Base-by-base conservation (phyloP, 2,797 vertebrate genomes). In the Acanthurus leucopareius region DNA sequence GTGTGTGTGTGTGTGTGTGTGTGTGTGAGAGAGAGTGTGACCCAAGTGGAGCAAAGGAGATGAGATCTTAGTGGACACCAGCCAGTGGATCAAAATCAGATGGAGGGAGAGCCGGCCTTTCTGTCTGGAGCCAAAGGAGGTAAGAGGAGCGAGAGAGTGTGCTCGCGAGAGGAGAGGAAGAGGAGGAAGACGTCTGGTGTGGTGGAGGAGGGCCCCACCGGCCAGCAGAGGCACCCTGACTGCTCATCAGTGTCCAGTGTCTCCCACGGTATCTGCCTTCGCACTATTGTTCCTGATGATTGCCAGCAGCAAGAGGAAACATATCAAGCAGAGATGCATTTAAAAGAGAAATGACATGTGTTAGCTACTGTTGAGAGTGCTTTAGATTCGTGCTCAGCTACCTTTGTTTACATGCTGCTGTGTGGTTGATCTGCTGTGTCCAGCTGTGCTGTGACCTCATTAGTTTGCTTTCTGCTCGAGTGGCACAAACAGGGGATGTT, bases 401-500 rank as follows among this genome's bases (percentile, higher is more conserved):
- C 20, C 61, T 62, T 86, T 89, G 86, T 90, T 85, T 83, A 87
- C 67, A 35, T 10, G 66, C 67, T 70, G 75, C 77, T 69, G 59
- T 61, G 40, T 47, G 70, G 74, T 38, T 69, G 72, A 85, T 87
- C 86, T 69, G 75, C 45, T 53, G 58, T 48, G 81, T 81, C 90
- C 91, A 89, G 84, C 91, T 89, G 89, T 87, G 88, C 69, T n/a
- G 40, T 90, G 93, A 93, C 91, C 88, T 89, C 80, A 69, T 90
- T 89, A 77, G 40, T 66, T 75, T 56, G 77, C 75, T 76, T 87
- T 80, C 51, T 67, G 22, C 68, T 40, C 1, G 6, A 47, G 11
- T 42, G 19, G 5, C 54, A 69, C 4, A 0, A 73, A 65, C 14
- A 52, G 47, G 44, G 22, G 54, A 54, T 10, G 51, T n/a, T 63